Evolutionary conservation across 2,113 vertebrate species (phyloP).

Genomic region (Silurus meridionalis): DNA sequence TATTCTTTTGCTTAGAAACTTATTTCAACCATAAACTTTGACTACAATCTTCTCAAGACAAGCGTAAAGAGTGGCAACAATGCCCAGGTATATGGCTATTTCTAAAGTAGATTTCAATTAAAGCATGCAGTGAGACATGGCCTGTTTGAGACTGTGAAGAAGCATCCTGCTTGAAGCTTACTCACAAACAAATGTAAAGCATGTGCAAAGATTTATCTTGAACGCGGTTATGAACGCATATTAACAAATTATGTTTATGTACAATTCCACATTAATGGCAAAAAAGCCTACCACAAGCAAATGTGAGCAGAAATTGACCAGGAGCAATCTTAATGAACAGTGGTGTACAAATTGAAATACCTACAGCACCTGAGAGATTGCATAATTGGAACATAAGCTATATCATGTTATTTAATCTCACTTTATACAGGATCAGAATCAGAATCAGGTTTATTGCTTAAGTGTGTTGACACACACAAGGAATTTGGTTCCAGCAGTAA

Average conservation of each 20-base stretch:
- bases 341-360: not conserved
- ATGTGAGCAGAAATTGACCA: not conserved
- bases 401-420: not conserved
- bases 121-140: not conserved
- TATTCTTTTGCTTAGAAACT: not conserved
- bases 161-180: not conserved
- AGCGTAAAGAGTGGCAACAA: too few relatives aligned
- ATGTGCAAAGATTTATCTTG: not conserved
- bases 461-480: too few relatives aligned
- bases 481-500: too few relatives aligned
- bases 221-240: not conserved
- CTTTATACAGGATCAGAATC: not conserved
- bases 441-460: too few relatives aligned
- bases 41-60: not conserved
- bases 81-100: not conserved
- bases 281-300: not conserved
- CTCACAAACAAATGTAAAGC: not conserved
- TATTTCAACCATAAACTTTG: not conserved
- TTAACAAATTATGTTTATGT: not conserved
- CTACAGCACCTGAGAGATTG: not conserved
- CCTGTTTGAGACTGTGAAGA: not conserved
- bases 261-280: not conserved
- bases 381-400: not conserved
- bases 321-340: not conserved
- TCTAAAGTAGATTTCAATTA: not conserved